A percentile compares a stretch with the other conserved stretches of the same genome.
Evolutionary conservation across 1,140 invertebrate species (phyloP).

Genomic region (Bombus confusus): DNA sequence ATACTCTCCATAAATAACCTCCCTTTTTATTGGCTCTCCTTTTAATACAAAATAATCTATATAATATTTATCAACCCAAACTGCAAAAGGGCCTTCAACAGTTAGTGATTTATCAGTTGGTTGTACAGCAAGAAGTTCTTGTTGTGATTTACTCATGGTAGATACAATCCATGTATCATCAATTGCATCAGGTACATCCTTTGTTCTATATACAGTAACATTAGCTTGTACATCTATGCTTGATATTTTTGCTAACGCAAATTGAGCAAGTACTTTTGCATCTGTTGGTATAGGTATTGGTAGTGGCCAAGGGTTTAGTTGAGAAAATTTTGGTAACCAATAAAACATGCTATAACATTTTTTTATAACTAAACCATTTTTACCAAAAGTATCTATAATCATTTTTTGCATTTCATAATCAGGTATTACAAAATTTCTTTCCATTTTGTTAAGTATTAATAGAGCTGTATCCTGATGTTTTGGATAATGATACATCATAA

Average conservation of each 20-base stretch:
- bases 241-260: conserved; percentile 93
- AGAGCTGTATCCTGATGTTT: conserved; percentile 96
- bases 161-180: conserved; percentile 98
- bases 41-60: conserved; percentile 94
- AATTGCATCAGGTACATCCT: conserved; percentile 88
- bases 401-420: conserved; percentile 94
- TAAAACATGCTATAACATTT: conserved; percentile 97
- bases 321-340: conserved; percentile 99
- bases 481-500: conserved; percentile 95
- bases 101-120: conserved; percentile 87
- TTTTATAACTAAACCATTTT: conserved; percentile 88
- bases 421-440: conserved; percentile 94
- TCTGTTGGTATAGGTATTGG: conserved; percentile 90
- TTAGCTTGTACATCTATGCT: conserved; percentile 91
- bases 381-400: conserved; percentile 92
- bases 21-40: conserved; percentile 83
- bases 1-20: conserved; percentile 75
- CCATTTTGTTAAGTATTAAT: conserved; percentile 95
- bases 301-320: conserved; percentile 94
- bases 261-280: conserved; percentile 90
- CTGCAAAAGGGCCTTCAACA: conserved; percentile 93
- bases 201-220: conserved; percentile 86
- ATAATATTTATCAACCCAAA: conserved; percentile 89
- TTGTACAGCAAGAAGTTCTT: conserved; percentile 88
- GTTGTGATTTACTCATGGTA: conserved; percentile 91